Conservation (phyloP, 2,888 invertebrate genomes). For the Acrobasis suavella region DNA sequence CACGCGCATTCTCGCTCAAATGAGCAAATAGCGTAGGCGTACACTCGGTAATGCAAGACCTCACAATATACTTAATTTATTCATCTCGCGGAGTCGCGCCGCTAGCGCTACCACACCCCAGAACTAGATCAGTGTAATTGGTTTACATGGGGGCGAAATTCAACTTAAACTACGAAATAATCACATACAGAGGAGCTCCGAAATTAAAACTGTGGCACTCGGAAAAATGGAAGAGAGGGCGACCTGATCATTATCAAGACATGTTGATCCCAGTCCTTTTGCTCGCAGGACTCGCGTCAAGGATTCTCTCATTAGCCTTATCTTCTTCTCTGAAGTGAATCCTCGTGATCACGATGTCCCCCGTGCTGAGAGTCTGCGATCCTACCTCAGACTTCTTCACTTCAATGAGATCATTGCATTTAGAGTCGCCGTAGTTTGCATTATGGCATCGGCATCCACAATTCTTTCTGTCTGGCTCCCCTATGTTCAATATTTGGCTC, state of each 20-base stretch:
- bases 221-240: constrained; percentile 61
- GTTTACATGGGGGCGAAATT: constrained; percentile 37
- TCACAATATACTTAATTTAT: constrained; percentile 69
- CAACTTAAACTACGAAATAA: constrained; percentile 58
- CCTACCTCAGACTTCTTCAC: constrained; percentile 81
- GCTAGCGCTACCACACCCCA: constrained; percentile 59
- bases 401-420: constrained; percentile 75
- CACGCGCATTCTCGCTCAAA: constrained; percentile 73
- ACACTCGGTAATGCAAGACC: constrained; percentile 68
- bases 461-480: constrained; percentile 69
- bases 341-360: constrained; percentile 95
- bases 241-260: constrained; percentile 69
- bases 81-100: constrained; percentile 57
- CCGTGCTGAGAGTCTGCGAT: constrained; percentile 94
- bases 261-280: constrained; percentile 70
- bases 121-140: constrained; percentile 47
- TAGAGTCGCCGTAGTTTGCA: constrained; percentile 62
- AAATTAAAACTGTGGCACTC: constrained; percentile 72
- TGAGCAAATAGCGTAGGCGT: constrained; percentile 75
- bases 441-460: constrained; percentile 83
- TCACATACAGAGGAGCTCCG: constrained; percentile 67
- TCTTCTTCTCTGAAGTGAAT: constrained; percentile 84
- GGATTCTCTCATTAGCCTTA: constrained; percentile 69
- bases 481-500: constrained; percentile 75
- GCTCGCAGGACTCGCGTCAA: constrained; percentile 72